Evolutionary conservation across 2,113 vertebrate species (phyloP).

Genomic region (Mesocricetus auratus): DNA sequence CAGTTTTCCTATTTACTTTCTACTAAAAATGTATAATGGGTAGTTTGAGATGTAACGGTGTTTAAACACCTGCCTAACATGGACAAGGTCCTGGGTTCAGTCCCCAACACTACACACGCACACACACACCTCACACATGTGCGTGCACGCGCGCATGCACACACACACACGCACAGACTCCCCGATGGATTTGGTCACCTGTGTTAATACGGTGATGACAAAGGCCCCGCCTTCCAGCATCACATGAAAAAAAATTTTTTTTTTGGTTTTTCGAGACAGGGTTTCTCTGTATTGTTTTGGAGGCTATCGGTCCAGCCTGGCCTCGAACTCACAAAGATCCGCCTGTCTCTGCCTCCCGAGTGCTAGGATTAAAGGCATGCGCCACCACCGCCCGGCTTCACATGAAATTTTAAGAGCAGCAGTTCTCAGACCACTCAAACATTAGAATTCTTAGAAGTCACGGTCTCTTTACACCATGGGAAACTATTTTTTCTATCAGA

Average conservation of each 20-base stretch:
- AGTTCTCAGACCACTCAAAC: conserved; percentile 2
- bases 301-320: too few relatives aligned
- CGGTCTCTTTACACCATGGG: background rate
- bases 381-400: too few relatives aligned
- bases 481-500: conserved; percentile 23
- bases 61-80: background rate
- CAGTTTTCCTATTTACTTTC: conserved; percentile 4
- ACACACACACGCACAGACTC: background rate
- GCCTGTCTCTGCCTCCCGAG: too few relatives aligned
- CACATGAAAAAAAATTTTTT: too few relatives aligned
- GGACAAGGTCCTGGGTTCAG: background rate
- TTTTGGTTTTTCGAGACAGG: too few relatives aligned
- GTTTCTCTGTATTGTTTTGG: too few relatives aligned
- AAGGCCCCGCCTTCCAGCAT: background rate
- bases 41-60: background rate
- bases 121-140: rapidly evolving
- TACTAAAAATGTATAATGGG: background rate
- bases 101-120: background rate
- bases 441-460: background rate
- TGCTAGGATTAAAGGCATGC: too few relatives aligned
- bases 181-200: background rate
- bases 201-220: background rate
- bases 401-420: background rate
- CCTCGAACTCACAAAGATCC: too few relatives aligned
- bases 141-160: too few relatives aligned